phyloP scores from a whole-genome alignment of 2,113 vertebrate species.

The Ictidomys tridecemlineatus region DNA sequence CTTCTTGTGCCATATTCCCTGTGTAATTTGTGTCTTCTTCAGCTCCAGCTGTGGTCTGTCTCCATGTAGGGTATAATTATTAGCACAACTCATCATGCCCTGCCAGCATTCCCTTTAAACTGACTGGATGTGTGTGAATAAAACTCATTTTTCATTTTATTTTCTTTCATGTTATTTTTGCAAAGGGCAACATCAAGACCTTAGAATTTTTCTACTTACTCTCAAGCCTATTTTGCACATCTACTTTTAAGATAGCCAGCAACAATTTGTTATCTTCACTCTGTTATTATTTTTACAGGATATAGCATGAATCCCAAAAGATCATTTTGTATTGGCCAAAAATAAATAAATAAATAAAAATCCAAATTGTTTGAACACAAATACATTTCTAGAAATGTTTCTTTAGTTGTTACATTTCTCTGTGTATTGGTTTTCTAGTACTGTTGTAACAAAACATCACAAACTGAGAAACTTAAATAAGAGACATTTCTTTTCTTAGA shows the following conservation, averaged over 20 bases:
- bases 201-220: not conserved
- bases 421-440: not conserved
- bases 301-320: not conserved
- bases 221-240: not conserved
- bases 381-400: not conserved
- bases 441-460: not conserved
- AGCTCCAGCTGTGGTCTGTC: not conserved
- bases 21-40: not conserved
- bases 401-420: not conserved
- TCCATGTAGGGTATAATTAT: not conserved
- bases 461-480: not conserved
- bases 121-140: not conserved
- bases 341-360: not conserved
- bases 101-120: not conserved
- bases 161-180: constrained; percentile 21
- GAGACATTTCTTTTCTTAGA: not conserved
- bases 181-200: not conserved
- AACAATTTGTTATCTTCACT: not conserved
- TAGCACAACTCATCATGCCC: not conserved
- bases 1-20: not conserved
- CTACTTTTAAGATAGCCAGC: constrained; percentile 9
- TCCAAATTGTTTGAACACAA: not conserved
- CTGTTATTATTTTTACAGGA: not conserved
- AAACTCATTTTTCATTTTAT: not conserved
- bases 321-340: not conserved